Evolutionary conservation across 2,113 vertebrate species (phyloP).

Genomic region (Nasalis larvatus): DNA sequence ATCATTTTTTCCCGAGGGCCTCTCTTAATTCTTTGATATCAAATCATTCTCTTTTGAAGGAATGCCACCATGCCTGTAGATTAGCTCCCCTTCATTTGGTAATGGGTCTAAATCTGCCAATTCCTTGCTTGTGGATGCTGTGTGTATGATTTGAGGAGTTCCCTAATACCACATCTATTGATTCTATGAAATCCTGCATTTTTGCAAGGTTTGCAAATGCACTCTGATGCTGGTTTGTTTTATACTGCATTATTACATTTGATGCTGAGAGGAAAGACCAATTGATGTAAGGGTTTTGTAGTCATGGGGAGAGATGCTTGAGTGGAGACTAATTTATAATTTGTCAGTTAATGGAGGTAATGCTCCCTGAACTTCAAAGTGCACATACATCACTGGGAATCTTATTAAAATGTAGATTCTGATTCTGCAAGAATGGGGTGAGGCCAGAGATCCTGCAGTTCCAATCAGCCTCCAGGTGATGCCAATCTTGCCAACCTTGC

Average conservation of each 20-base stretch:
- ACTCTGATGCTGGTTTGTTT: not conserved
- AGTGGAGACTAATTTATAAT: constrained; percentile 5
- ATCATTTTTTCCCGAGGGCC: not conserved
- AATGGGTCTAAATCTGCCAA: not conserved
- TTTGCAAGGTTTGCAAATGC: not conserved
- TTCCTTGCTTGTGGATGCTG: not conserved
- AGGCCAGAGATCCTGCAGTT: not conserved
- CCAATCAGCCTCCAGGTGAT: not conserved
- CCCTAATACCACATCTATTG: not conserved
- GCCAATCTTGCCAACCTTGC: not conserved
- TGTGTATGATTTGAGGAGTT: not conserved
- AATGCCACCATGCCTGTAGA: not conserved
- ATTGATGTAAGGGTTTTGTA: not conserved
- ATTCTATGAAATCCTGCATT: not conserved
- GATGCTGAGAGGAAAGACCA: not conserved
- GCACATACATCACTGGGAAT: not conserved
- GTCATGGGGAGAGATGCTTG: not conserved
- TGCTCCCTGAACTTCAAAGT: not conserved
- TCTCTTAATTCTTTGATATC: constrained; percentile 36
- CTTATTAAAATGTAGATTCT: not conserved
- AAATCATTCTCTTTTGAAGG: constrained; percentile 31
- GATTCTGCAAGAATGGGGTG: not conserved
- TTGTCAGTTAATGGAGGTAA: not conserved
- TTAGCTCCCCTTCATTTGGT: accelerated
- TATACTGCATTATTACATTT: not conserved